Evolutionary conservation across 2,113 vertebrate species (phyloP).

Genomic region (Brachypteracias leptosomus): DNA sequence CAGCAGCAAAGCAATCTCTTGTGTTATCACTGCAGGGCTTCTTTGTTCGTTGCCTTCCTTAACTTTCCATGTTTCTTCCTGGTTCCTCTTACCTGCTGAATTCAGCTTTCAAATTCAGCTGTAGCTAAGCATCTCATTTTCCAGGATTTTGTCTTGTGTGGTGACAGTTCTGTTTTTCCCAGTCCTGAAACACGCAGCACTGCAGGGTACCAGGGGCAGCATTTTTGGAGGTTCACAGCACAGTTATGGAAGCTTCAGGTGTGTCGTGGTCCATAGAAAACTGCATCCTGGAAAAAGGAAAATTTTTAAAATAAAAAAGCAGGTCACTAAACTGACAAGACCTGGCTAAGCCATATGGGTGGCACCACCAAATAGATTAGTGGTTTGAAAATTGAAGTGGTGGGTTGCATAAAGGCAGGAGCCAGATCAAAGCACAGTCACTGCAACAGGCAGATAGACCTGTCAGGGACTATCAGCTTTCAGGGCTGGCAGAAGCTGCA

Average conservation of each 20-base stretch:
- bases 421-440: background rate
- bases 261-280: background rate
- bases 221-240: background rate
- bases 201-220: background rate
- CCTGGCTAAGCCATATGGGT: fast-evolving
- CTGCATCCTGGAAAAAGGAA: background rate
- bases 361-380: background rate
- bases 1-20: background rate
- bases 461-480: background rate
- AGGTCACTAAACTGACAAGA: fast-evolving
- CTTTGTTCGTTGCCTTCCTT: background rate
- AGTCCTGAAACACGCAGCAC: fast-evolving
- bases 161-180: background rate
- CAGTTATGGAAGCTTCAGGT: background rate
- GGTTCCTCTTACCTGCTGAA: background rate
- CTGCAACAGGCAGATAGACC: background rate
- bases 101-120: background rate
- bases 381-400: background rate
- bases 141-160: fast-evolving
- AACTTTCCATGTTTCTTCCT: background rate
- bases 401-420: background rate
- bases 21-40: background rate
- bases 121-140: background rate
- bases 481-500: background rate
- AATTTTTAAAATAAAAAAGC: background rate